A percentile compares a stretch with the other conserved stretches of the same genome.
These are phyloP conservation scores for Trochalopteron elliotii DNA, from an alignment of 2,113 vertebrate species.

Conservation along the genomic window DNA sequence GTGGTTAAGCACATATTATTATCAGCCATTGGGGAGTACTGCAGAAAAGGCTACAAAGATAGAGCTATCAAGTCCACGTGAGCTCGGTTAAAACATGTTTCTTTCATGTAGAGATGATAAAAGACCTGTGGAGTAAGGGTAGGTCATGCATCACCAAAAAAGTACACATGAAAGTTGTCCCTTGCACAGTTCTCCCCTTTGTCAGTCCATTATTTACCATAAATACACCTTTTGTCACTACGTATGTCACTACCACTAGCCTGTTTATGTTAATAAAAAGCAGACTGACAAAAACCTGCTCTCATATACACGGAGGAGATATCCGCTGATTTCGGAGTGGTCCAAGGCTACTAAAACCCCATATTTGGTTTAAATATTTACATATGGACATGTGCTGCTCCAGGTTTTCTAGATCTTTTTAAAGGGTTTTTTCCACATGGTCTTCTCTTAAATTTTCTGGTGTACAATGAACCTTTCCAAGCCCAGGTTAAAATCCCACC, in stretches of 20 bases:
- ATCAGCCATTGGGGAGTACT: background rate
- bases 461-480: background rate
- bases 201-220: background rate
- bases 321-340: background rate
- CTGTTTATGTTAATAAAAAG: background rate
- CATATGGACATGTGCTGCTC: background rate
- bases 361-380: background rate
- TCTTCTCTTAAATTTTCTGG: background rate
- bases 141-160: background rate
- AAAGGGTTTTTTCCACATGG: background rate
- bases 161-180: background rate
- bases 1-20: background rate
- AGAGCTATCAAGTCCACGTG: background rate
- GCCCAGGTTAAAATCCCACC: background rate
- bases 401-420: background rate
- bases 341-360: background rate
- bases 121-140: background rate
- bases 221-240: constrained; percentile 10
- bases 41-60: background rate
- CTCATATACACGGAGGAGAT: background rate
- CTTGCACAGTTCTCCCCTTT: background rate
- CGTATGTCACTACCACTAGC: background rate
- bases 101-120: constrained; percentile 9
- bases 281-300: background rate
- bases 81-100: background rate